Evolutionary conservation across 2,797 vertebrate genomes (phyloP).

Genomic region (Brotula barbata): DNA sequence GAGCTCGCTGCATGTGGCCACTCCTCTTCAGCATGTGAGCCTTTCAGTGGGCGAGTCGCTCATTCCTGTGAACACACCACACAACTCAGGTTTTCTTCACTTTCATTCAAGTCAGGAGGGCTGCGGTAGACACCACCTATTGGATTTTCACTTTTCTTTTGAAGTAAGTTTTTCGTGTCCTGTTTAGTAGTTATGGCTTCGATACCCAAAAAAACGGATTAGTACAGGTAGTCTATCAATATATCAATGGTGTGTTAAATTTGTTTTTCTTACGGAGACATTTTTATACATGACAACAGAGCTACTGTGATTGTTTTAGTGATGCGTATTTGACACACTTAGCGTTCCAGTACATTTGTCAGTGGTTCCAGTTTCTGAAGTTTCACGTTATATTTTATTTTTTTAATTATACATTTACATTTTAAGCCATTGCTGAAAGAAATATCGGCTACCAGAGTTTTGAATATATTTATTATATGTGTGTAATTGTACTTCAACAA

Average conservation of each 20-base stretch:
- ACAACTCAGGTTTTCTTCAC: constrained; percentile 26
- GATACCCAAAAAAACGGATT: no score
- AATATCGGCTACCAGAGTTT: no score
- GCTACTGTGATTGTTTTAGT: neutral
- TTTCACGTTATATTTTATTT: no score
- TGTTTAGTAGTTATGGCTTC: no score
- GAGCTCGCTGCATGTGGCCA: constrained; percentile 55
- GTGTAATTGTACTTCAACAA: neutral
- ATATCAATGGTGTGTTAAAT: neutral
- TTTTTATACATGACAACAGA: neutral
- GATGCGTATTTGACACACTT: neutral
- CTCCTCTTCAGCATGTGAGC: constrained; percentile 62
- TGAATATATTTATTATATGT: neutral
- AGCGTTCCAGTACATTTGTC: no score
- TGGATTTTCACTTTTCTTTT: constrained; percentile 29
- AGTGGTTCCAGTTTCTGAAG: no score
- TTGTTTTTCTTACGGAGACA: no score
- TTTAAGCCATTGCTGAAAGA: no score
- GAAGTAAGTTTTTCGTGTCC: no score
- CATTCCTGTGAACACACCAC: constrained; percentile 56
- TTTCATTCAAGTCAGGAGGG: constrained; percentile 34
- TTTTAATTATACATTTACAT: no score
- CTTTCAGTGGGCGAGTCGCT: constrained; percentile 59
- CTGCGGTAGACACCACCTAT: constrained; percentile 10
- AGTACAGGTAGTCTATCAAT: neutral